A percentile compares a stretch with the other conserved stretches of the same genome.
Conservation (phyloP, 2,113 vertebrate genomes). For the Trachemys scripta region DNA sequence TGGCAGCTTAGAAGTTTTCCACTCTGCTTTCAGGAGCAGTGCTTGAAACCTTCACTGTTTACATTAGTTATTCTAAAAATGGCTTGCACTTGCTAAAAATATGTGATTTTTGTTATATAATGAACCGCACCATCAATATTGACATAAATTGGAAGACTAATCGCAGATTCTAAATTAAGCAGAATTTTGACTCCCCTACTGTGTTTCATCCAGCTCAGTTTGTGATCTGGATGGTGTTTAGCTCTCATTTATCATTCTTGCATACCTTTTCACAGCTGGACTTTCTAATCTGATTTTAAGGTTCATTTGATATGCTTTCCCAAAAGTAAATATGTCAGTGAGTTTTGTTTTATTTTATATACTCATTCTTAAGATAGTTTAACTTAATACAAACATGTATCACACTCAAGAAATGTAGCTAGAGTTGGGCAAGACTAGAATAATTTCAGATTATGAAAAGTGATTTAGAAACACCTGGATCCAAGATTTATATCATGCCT, state of each 20-base stretch:
- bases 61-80: slow-evolving; percentile 2
- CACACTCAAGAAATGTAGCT: slow-evolving; percentile 61
- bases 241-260: slow-evolving; percentile 73
- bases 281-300: slow-evolving; percentile 80
- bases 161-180: slow-evolving; percentile 59
- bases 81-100: not conserved
- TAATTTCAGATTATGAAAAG: slow-evolving; percentile 73
- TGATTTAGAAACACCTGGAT: slow-evolving; percentile 83
- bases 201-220: slow-evolving; percentile 25
- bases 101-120: not conserved
- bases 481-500: slow-evolving; percentile 80
- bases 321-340: slow-evolving; percentile 78
- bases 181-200: slow-evolving; percentile 50
- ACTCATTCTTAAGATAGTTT: slow-evolving; percentile 64
- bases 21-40: not conserved
- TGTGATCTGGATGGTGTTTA: slow-evolving; percentile 67
- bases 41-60: slow-evolving; percentile 42
- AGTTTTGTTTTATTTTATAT: slow-evolving; percentile 75
- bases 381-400: slow-evolving; percentile 62
- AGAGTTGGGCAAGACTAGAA: slow-evolving; percentile 61
- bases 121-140: not conserved
- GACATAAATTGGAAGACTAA: slow-evolving; percentile 44
- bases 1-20: not conserved
- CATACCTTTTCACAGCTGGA: slow-evolving; percentile 74
- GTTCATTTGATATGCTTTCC: slow-evolving; percentile 64